phyloP scores from a whole-genome alignment of 2,113 vertebrate genomes.

The Trematocara macrostoma region DNA sequence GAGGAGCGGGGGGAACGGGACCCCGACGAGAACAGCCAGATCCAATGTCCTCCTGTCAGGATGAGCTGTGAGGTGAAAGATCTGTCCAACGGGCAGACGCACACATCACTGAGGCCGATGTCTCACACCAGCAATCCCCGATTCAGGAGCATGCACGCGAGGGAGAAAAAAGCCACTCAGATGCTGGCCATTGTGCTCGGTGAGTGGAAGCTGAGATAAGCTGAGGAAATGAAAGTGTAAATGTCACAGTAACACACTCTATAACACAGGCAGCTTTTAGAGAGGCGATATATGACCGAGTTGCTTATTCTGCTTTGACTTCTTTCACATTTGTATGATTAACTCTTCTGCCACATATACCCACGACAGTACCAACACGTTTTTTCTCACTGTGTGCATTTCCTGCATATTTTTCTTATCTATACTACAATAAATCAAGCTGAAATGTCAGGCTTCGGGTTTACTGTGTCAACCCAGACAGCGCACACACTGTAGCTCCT shows the following conservation, averaged over 20 bases:
- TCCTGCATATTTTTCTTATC: not conserved
- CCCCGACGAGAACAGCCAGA: slow-evolving; percentile 11
- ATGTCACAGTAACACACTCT: not conserved
- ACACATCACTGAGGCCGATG: slow-evolving; percentile 71
- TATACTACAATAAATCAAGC: slow-evolving; percentile 5
- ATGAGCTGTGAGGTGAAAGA: slow-evolving; percentile 79
- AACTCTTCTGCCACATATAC: not conserved
- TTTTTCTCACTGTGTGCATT: not conserved
- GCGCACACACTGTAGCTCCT: not conserved
- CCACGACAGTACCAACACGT: not conserved
- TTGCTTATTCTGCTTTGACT: not conserved
- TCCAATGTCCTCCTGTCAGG: slow-evolving; percentile 17
- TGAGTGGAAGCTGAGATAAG: slow-evolving; percentile 65
- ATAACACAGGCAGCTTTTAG: not conserved
- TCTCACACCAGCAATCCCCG: slow-evolving; percentile 52
- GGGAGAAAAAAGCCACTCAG: slow-evolving; percentile 93
- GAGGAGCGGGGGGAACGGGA: slow-evolving; percentile 22
- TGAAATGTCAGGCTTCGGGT: not conserved
- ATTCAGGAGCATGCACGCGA: slow-evolving; percentile 80
- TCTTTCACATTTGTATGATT: not conserved
- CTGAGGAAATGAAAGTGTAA: not conserved
- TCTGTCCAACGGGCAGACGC: slow-evolving; percentile 77
- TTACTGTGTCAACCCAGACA: not conserved
- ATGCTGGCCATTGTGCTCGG: slow-evolving; percentile 92
- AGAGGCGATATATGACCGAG: not conserved